Percentiles rank a stretch among this genome's conserved stretches.
phyloP scores from a whole-genome alignment of 2,888 invertebrate genomes.

The Lochmaea crataegi region DNA sequence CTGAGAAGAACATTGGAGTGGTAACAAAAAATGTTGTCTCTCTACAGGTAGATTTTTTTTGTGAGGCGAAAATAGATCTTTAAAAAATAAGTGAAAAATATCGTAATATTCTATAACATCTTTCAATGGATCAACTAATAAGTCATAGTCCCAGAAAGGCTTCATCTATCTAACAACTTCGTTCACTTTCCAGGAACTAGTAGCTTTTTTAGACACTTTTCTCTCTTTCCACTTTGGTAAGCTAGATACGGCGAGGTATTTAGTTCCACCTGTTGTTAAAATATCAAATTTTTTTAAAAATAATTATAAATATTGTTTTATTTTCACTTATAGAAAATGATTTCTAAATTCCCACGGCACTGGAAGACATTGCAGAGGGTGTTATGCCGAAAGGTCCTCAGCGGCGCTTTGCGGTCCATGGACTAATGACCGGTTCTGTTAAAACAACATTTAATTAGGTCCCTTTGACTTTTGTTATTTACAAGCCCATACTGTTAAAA shows the following conservation, averaged over 20 bases:
- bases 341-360: not conserved
- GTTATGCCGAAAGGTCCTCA: constrained; percentile 41
- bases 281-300: too few species aligned
- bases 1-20: constrained; percentile 17
- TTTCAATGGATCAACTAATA: not conserved
- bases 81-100: too few species aligned
- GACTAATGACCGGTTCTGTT: constrained; percentile 63
- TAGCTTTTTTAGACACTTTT: too few species aligned
- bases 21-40: not conserved
- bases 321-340: too few species aligned
- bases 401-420: constrained; percentile 61
- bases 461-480: constrained; percentile 58
- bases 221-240: too few species aligned
- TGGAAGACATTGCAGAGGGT: constrained; percentile 35
- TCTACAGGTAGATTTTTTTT: not conserved
- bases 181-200: too few species aligned
- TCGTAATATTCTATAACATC: too few species aligned
- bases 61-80: too few species aligned
- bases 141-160: not conserved
- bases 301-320: too few species aligned
- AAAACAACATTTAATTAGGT: constrained; percentile 65
- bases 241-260: too few species aligned
- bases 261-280: too few species aligned
- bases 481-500: constrained; percentile 56
- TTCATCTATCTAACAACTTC: too few species aligned